Conservation (phyloP, 2,113 vertebrate genomes). For the Clarias gariepinus region DNA sequence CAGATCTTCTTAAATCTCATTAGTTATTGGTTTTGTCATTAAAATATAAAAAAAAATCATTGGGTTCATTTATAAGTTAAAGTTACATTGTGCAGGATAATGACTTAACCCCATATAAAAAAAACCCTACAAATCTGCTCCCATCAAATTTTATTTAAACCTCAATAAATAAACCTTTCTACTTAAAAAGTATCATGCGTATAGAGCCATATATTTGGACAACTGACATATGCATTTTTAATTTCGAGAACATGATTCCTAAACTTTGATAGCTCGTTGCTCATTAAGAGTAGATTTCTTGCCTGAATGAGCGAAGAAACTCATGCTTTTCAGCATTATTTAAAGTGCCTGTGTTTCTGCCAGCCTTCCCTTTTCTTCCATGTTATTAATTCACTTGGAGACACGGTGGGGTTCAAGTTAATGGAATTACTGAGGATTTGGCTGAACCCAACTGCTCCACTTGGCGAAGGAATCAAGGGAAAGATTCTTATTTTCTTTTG, state of each 20-base stretch:
- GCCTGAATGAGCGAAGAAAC: conserved; percentile 27
- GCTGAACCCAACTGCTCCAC: conserved; percentile 44
- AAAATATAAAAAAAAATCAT: background rate
- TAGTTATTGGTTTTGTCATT: background rate
- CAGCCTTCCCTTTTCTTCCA: conserved; percentile 39
- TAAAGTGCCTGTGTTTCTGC: conserved; percentile 43
- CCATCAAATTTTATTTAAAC: background rate
- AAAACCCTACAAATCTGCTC: background rate
- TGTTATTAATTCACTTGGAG: conserved; percentile 49
- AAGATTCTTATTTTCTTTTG: conserved; percentile 48
- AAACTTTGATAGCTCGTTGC: conserved; percentile 33
- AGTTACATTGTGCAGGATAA: background rate
- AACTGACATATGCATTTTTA: conserved; percentile 9
- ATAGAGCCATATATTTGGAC: background rate
- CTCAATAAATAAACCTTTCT: background rate
- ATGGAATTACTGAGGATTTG: conserved; percentile 58
- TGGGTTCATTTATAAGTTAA: background rate
- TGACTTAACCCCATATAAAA: background rate
- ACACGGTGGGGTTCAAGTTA: conserved; percentile 52
- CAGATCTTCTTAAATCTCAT: background rate
- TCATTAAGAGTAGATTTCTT: conserved; percentile 39
- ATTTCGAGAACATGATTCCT: conserved; percentile 1
- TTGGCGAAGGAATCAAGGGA: conserved; percentile 52
- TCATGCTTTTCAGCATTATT: conserved; percentile 34
- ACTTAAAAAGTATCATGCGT: background rate